phyloP scores from a whole-genome alignment of 1,140 invertebrate species.

The Theocolax elegans region DNA sequence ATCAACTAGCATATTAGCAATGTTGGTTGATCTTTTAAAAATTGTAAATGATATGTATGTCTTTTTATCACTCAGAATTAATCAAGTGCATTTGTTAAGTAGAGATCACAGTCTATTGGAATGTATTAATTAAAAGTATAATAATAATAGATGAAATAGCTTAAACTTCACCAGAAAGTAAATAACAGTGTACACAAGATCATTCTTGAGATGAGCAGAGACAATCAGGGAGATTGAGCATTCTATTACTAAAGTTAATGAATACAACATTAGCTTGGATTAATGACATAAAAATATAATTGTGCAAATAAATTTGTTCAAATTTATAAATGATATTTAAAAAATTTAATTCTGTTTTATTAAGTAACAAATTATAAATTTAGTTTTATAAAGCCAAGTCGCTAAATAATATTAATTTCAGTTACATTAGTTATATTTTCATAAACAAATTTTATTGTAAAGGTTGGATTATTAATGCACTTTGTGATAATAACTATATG shows the following conservation, averaged over 20 bases:
- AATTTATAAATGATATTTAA: background rate
- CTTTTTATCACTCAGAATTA: background rate
- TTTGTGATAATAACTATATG: background rate
- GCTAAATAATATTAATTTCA: background rate
- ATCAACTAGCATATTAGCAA: background rate
- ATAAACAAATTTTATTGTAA: background rate
- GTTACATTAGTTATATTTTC: no score
- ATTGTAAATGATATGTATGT: background rate
- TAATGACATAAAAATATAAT: background rate
- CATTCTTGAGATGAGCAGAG: constrained; percentile 28
- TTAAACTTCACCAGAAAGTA: constrained; percentile 2
- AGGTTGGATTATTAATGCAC: background rate
- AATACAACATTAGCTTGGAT: background rate
- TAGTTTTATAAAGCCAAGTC: background rate
- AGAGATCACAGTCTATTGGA: constrained; percentile 3
- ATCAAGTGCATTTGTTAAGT: constrained; percentile 31
- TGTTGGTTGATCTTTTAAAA: constrained; percentile 1
- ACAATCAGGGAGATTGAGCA: constrained; percentile 30
- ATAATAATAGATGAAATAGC: background rate
- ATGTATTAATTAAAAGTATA: background rate
- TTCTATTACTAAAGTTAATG: background rate
- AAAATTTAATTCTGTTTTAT: no score
- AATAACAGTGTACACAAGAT: background rate
- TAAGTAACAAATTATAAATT: background rate
- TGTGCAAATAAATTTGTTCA: background rate